A percentile compares a stretch with the other conserved stretches of the same genome.
These are phyloP conservation scores for Phycodurus eques DNA, from an alignment of 2,113 vertebrate species.

Conservation along the genomic window DNA sequence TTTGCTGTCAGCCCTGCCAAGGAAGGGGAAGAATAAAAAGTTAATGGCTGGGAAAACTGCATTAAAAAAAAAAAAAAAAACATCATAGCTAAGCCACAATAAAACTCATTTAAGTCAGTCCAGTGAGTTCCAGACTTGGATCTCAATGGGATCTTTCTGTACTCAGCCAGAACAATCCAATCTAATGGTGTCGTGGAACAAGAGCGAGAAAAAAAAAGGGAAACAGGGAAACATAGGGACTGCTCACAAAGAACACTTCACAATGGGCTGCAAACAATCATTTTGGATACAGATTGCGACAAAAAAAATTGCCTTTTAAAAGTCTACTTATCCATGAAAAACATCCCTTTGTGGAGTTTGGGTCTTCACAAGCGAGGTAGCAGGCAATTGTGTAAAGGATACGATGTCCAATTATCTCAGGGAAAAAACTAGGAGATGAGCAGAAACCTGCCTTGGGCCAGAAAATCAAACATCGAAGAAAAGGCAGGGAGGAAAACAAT, in stretches of 20 bases:
- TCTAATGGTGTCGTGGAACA: background rate
- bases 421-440: conserved; percentile 37
- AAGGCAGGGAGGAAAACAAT: conserved; percentile 9
- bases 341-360: background rate
- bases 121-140: background rate
- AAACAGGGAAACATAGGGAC: background rate
- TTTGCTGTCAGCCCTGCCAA: conserved; percentile 52
- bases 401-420: conserved; percentile 59
- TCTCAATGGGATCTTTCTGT: background rate
- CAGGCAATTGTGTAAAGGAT: conserved; percentile 19
- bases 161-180: background rate
- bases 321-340: background rate
- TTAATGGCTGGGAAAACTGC: background rate
- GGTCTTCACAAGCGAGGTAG: background rate
- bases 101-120: background rate
- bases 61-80: too few species aligned
- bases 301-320: background rate
- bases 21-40: conserved; percentile 15
- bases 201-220: background rate
- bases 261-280: background rate
- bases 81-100: background rate
- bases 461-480: conserved; percentile 12
- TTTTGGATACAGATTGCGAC: background rate
- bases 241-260: background rate
- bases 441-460: conserved; percentile 34